Conservation (phyloP, 2,888 invertebrate genomes). For the Trichogramma evanescens region DNA sequence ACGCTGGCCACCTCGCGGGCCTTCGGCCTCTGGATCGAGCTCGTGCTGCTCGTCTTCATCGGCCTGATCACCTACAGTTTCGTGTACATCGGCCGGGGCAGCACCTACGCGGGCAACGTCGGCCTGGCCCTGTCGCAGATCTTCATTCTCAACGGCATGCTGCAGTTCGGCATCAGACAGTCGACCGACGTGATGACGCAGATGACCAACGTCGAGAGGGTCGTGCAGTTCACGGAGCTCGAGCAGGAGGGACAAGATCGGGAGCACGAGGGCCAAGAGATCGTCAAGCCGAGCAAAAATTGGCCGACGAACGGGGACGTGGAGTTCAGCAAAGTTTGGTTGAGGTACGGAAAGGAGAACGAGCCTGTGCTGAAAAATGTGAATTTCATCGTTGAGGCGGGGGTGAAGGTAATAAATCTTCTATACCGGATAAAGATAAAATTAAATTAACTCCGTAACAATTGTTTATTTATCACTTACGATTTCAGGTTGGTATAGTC, state of each 20-base stretch:
- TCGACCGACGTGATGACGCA: constrained; percentile 68
- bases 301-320: constrained; percentile 68
- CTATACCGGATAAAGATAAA: too few species aligned
- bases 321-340: constrained; percentile 55
- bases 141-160: constrained; percentile 68
- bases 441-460: too few species aligned
- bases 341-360: constrained; percentile 61
- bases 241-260: constrained; percentile 54
- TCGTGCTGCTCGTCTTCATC: constrained; percentile 57
- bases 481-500: constrained; percentile 66
- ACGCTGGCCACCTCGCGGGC: constrained; percentile 56
- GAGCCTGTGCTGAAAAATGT: constrained; percentile 69
- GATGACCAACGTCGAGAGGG: constrained; percentile 74
- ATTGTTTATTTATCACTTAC: too few species aligned
- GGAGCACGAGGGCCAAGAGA: constrained; percentile 52
- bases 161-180: constrained; percentile 74
- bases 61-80: constrained; percentile 57
- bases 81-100: constrained; percentile 47
- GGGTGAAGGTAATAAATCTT: constrained; percentile 55
- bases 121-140: constrained; percentile 64
- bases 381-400: constrained; percentile 60
- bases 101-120: constrained; percentile 60
- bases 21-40: constrained; percentile 60
- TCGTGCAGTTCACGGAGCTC: constrained; percentile 69
- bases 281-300: constrained; percentile 51